Percentiles rank a stretch among this genome's conserved stretches.
Evolutionary conservation across 2,113 vertebrate species (phyloP).

Genomic region (Hemiprocne comata): DNA sequence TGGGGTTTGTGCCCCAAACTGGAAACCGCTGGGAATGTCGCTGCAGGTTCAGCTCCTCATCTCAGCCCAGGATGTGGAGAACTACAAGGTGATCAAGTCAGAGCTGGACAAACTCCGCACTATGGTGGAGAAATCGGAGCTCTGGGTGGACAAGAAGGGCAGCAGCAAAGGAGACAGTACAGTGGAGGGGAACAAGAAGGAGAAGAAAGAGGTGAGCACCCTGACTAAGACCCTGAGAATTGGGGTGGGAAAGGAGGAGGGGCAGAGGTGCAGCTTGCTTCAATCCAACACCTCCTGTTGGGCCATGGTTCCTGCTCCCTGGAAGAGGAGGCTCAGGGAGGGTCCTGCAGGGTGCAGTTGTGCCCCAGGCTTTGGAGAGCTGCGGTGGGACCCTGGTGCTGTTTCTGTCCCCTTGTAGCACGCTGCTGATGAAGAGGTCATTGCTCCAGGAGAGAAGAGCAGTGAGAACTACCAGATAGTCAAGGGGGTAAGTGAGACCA

Average conservation of each 20-base stretch:
- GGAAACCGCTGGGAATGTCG: background rate
- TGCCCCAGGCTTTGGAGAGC: background rate
- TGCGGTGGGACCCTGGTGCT: background rate
- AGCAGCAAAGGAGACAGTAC: constrained; percentile 76
- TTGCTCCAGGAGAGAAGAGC: constrained; percentile 84
- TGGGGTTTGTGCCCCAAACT: background rate
- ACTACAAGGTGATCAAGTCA: constrained; percentile 94
- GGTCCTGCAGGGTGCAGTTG: background rate
- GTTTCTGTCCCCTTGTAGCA: constrained; percentile 31
- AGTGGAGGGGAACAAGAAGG: constrained; percentile 78
- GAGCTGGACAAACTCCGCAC: constrained; percentile 94
- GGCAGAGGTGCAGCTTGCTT: background rate
- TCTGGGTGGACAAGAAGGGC: constrained; percentile 97
- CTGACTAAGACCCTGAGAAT: background rate
- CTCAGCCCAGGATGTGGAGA: constrained; percentile 94
- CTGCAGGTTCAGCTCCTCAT: constrained; percentile 94
- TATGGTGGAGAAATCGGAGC: constrained; percentile 96
- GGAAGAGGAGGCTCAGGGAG: background rate
- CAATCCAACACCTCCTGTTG: fast-evolving
- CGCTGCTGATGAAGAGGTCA: constrained; percentile 72
- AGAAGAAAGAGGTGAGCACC: constrained; percentile 81
- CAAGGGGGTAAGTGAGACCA: constrained; percentile 83
- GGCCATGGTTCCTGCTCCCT: background rate
- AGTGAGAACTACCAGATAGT: constrained; percentile 95
- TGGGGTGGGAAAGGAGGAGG: fast-evolving